Conservation (phyloP, 2,113 vertebrate species). For the sheep (Ovis aries) region ARS-UI_Ramb_v3.0 NC_056064.1:62455001-62455500, state of each 20-base stretch:
- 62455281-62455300: not conserved
- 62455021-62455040: no score
- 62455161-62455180: not conserved
- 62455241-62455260: not conserved
- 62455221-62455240: not conserved
- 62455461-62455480: not conserved
- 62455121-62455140: not conserved
- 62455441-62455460: not conserved
- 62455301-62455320: not conserved
- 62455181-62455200: not conserved
- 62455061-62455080: no score
- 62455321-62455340: not conserved
- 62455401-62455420: not conserved
- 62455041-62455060: no score
- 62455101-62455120: not conserved
- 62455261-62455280: not conserved
- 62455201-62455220: not conserved
- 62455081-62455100: no score
- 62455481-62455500: conserved; percentile 14
- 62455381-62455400: not conserved
- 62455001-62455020: no score
- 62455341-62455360: not conserved
- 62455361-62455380: not conserved
- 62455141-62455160: not conserved
- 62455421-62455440: not conserved